Conservation (phyloP, 2,888 invertebrate genomes). For the Euproctis similis region DNA sequence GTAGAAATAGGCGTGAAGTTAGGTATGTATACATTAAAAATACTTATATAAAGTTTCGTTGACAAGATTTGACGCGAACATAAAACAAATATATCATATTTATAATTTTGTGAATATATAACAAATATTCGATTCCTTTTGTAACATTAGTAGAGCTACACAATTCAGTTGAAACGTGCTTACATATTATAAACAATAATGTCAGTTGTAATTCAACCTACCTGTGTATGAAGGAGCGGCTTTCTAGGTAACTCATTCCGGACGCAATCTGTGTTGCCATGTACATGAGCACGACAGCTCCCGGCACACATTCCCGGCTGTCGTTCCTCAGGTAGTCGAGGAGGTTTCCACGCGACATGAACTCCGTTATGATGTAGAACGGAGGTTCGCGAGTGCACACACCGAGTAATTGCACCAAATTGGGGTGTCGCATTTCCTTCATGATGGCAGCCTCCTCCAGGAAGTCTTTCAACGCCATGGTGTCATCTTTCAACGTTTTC, state of each 20-base stretch:
- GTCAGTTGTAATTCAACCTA: no score
- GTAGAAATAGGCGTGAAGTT: no score
- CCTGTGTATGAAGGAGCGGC: constrained; percentile 95
- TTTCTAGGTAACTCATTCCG: constrained; percentile 98
- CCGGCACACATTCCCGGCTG: constrained; percentile 88
- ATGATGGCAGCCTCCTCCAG: constrained; percentile 99
- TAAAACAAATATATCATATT: no score
- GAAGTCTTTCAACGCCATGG: constrained; percentile 99
- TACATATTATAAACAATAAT: no score
- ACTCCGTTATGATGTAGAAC: constrained; percentile 99
- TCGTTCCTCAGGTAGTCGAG: constrained; percentile 95
- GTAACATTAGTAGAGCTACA: no score
- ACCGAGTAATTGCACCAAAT: constrained; percentile 97
- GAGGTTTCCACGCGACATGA: constrained; percentile 98
- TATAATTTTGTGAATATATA: no score
- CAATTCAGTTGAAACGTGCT: no score
- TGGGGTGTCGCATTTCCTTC: constrained; percentile 99
- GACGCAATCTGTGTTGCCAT: constrained; percentile 99
- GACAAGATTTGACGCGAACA: no score
- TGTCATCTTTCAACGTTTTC: constrained; percentile 98
- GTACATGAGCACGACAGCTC: constrained; percentile 97
- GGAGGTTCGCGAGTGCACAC: constrained; percentile 99
- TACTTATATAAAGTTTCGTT: no score
- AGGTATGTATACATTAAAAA: no score
- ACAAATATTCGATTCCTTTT: no score